Evolutionary conservation across 1,140 invertebrate species (phyloP).

Genomic region (Nilaparvata lugens): DNA sequence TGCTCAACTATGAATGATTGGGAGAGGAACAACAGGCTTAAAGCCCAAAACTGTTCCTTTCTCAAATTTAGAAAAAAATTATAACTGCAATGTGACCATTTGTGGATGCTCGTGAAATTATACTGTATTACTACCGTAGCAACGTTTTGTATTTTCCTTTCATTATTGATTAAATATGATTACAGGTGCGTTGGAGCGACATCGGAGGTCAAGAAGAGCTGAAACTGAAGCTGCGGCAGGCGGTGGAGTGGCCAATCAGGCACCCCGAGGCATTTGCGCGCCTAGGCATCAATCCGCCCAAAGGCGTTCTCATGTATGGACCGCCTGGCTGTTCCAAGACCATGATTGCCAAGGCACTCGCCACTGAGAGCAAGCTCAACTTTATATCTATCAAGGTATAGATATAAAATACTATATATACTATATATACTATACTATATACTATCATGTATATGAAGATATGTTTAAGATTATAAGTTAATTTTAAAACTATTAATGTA

Average conservation of each 20-base stretch:
- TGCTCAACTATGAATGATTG: too few species aligned
- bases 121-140: too few species aligned
- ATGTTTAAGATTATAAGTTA: too few species aligned
- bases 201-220: constrained; percentile 85
- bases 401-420: too few species aligned
- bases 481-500: too few species aligned
- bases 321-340: constrained; percentile 98
- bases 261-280: constrained; percentile 82
- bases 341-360: constrained; percentile 89
- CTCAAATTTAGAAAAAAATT: too few species aligned
- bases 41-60: too few species aligned
- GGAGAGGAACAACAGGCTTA: too few species aligned
- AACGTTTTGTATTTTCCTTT: constrained; percentile 2
- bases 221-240: constrained; percentile 79
- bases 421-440: too few species aligned
- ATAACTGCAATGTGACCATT: too few species aligned
- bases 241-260: constrained; percentile 86
- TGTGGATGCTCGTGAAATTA: too few species aligned
- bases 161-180: constrained; percentile 31
- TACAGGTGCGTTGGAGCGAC: constrained; percentile 66
- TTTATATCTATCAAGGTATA: constrained; percentile 79
- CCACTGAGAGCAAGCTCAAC: constrained; percentile 89
- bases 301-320: constrained; percentile 92
- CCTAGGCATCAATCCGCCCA: constrained; percentile 85
- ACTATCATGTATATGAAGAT: too few species aligned